Percentiles rank a stretch among this genome's conserved stretches.
phyloP scores from a whole-genome alignment of 2,888 invertebrate genomes.

The Athetis lepigone region DNA sequence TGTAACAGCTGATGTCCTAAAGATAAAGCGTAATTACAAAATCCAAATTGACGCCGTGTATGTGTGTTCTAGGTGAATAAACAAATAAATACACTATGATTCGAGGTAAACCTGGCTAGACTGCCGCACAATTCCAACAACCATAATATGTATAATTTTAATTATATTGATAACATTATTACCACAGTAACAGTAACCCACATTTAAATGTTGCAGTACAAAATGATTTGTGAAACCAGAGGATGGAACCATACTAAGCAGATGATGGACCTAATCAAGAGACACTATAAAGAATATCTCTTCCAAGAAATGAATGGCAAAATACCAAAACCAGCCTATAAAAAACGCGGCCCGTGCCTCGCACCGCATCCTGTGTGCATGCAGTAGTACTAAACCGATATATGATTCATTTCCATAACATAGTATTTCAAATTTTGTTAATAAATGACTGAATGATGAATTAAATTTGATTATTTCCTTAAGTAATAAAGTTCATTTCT shows the following conservation, averaged over 20 bases:
- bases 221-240: constrained; percentile 96
- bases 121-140: not conserved
- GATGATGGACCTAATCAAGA: constrained; percentile 80
- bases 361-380: constrained; percentile 86
- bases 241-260: constrained; percentile 94
- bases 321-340: constrained; percentile 68
- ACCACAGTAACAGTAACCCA: not conserved
- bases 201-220: constrained; percentile 90
- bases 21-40: no score
- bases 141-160: not conserved
- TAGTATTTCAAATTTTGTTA: not conserved
- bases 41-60: no score
- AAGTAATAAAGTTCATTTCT: not conserved
- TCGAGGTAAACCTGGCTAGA: no score
- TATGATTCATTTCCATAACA: not conserved
- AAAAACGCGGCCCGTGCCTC: constrained; percentile 81
- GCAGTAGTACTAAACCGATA: constrained; percentile 74
- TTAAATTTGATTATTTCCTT: not conserved
- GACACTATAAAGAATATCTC: constrained; percentile 92
- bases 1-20: no score
- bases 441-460: constrained; percentile 21
- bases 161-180: no score
- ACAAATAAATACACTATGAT: no score
- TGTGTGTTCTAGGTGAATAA: no score
- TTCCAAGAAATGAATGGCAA: constrained; percentile 78